Evolutionary conservation across 2,888 invertebrate genomes (phyloP), one percentile per base, ranked within the genome.

Genomic region (Scelioninae gen. 1): DNA sequence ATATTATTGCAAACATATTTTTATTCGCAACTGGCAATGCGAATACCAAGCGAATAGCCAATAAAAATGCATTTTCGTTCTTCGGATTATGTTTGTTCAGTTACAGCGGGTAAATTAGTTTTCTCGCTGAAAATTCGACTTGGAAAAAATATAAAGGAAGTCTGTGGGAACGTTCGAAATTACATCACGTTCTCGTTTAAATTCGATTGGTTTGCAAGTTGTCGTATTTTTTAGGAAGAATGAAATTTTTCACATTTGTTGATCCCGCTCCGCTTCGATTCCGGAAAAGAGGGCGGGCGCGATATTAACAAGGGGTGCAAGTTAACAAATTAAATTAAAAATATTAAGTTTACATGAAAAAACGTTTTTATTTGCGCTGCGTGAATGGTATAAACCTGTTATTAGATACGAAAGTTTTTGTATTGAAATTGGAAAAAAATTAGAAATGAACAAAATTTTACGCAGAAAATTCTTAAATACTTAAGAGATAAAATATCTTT

Each of bases 41-140:
- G 62, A 71, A 68, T 60, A 69, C 65, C 60, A 65, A 43, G 49
- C 58, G 55, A 53, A 76, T 74, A 51, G 23, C 45, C 74, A 80
- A 84, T 80, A 81, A 84, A 81, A 84, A 78, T 84, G 77, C 84
- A 66, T 81, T 81, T 74, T 62, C 81, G 81, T 80, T 82, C 80
- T 84, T 82, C 68, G 66, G 76, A 72, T 78, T 78, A 76, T 82
- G 82, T 84, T 84, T 84, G 82, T 82, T 82, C 82, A 78, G 84
- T 84, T 84, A 79, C 80, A 77, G 69, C 80, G 76, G 16, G 80
- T 68, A 82, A 82, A 82, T 82, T 84, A 84, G 84, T 82, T 84
- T 84, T 84, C 82, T 84, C 66, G 78, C 63, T 84, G 68, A 72
- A 84, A 84, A 84, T 84, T 82, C 78, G 84, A 84, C 82, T 84